Percentiles rank a stretch among this genome's conserved stretches.
These are phyloP conservation scores for Chionis minor DNA, from an alignment of 2,113 vertebrate species.

Conservation along the genomic window DNA sequence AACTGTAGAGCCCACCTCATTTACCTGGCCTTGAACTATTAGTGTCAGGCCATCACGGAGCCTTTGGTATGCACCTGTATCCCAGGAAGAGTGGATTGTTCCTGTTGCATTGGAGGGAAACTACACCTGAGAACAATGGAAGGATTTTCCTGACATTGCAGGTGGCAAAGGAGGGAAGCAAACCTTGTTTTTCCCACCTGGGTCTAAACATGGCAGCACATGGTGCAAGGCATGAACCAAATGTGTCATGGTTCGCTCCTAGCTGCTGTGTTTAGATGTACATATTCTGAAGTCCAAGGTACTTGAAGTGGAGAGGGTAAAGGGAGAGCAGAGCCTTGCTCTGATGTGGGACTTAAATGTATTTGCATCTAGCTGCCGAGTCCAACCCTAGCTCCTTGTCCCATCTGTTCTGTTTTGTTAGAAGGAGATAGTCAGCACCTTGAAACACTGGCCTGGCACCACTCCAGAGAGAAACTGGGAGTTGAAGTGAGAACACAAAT, in stretches of 20 bases:
- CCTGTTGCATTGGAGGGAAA: background rate
- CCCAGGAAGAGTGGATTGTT: background rate
- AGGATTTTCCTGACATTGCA: background rate
- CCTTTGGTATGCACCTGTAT: background rate
- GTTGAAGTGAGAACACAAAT: slow-evolving; percentile 59
- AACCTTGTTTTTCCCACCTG: background rate
- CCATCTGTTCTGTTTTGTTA: slow-evolving; percentile 19
- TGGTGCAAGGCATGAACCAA: background rate
- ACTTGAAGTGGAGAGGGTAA: background rate
- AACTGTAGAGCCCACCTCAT: background rate
- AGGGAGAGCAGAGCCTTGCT: background rate
- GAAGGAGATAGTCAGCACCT: slow-evolving; percentile 54
- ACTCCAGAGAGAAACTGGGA: slow-evolving; percentile 23
- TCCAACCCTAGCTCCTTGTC: background rate
- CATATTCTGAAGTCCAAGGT: background rate
- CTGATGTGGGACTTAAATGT: background rate
- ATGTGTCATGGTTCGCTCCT: background rate
- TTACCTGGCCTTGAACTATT: background rate
- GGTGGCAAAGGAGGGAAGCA: background rate
- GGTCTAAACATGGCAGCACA: background rate
- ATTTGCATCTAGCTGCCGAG: background rate
- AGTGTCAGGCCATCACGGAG: background rate
- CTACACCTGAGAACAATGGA: background rate
- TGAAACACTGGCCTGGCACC: slow-evolving; percentile 27
- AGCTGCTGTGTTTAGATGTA: background rate